Evolutionary conservation across 2,797 vertebrate genomes (phyloP), one percentile per base, ranked within the genome.

Genomic region (Catamblyrhynchus diadema): DNA sequence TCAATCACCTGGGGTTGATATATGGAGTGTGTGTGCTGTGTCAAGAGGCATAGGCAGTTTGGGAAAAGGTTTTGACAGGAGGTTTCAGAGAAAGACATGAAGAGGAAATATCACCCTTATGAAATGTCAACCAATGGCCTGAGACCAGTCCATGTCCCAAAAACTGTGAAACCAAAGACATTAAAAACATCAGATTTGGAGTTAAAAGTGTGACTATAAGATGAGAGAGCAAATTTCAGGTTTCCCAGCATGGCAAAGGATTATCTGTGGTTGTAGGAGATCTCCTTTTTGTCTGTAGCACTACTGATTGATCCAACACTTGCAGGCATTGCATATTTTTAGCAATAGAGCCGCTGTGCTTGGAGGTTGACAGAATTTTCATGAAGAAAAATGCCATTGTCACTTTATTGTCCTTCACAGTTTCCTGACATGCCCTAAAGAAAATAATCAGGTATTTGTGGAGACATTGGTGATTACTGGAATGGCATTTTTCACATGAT

Each of bases 91-190:
- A 60, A 10, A 44, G 9, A 39, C 2, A 25, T 2, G 3, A 83
- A 69, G 15, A 64, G 14, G 13, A 66, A 79, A 70, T 37, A 11
- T 30, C 56, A 21, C 35, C 13, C 69, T 67, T 79, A 18, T 27
- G 60, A 65, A 61, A 0, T 50, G 30, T 8, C 21, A 69, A 32
- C 15, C 0, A 0, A 33, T 45, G 25, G 10, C 33, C 14, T 44
- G 53, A 78, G 37, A 67, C 12, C 3, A 24, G 13, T 44, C 33
- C 37, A 9, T 35, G 22, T 51, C 60, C 47, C 18, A 15, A 8
- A 69, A n/a, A 47, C 2, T 11, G 6, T 44, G 39, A 27, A 82
- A 47, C 22, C 67, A 80, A 84, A 47, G 10, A 7, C 2, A 6
- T 35, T 53, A 45, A 82, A 44, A 88, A 12, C 2, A 2, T 51